Evolutionary conservation across 2,888 invertebrate genomes (phyloP), one percentile per base, ranked within the genome.

Genomic region (Yponomeuta cagnagella): DNA sequence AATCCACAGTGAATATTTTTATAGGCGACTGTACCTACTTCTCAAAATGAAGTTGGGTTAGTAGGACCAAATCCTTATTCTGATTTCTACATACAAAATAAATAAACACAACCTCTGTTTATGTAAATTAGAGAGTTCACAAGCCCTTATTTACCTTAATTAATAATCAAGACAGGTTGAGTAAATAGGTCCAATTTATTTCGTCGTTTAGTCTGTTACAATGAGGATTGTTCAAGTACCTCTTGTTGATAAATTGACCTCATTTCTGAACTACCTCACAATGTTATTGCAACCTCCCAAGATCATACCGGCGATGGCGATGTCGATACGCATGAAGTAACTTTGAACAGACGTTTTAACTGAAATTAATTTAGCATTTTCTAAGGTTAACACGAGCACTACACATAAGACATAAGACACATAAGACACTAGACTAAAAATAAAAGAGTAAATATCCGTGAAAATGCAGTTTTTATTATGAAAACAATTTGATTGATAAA

Each of bases 171-270:
- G 52, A 58, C 52, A 58, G 52, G 52, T 58, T 58, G 15, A 58
- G 52, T 58, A 58, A 58, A 84, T 82, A 79, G 84, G 86, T 86
- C 79, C 80, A 70, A 69, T 78, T 79, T 78, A 82, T 83, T 83
- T 77, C 77, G 78, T 74, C 75, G 77, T 74, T 79, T 80, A 83
- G 83, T 84, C 81, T 82, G 76, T 74, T 58, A 12, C 52, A 58
- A 58, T 15, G 52, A 58, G 52, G 52, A 12, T 58, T 15, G 15
- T 43, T 43, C 9, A 43, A 43, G 9, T 15, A 15, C 52, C 52
- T 58, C 15, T 58, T 15, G 52, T 58, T 58, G 52, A 15, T 58
- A 15, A 58, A 15, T 58, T 58, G 23, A 64, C 31, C 64, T 31
- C 3, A 64, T 2, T 64, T 30, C 30, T 6, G 10, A 8, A 31